Evolutionary conservation across 1,140 invertebrate genomes (phyloP).

Genomic region (Bradynema listronoti): DNA sequence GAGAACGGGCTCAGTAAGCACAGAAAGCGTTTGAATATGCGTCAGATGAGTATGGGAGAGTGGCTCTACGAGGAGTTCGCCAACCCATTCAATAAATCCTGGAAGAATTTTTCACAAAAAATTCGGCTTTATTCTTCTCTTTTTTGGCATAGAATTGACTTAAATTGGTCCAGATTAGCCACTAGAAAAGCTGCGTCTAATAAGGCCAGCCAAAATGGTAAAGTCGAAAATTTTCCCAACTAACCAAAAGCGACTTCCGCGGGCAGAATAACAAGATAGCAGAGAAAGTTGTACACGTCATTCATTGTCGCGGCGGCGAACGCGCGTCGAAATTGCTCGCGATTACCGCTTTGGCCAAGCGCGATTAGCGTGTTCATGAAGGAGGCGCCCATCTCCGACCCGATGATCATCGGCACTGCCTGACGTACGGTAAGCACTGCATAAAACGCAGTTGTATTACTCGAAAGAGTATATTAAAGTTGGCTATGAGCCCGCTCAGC

Average conservation of each 20-base stretch:
- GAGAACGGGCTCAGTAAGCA: constrained; percentile 46
- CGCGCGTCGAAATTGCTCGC: constrained; percentile 58
- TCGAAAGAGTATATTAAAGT: background rate
- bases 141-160: too few species aligned
- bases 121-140: too few species aligned
- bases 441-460: constrained; percentile 5
- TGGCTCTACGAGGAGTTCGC: constrained; percentile 39
- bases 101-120: too few species aligned
- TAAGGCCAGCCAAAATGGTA: too few species aligned
- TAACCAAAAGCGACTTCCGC: constrained; percentile 58
- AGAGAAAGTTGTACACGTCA: constrained; percentile 62
- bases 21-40: constrained; percentile 37
- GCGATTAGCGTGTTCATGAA: constrained; percentile 58
- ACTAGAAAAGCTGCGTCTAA: too few species aligned
- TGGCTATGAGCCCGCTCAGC: background rate
- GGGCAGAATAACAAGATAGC: constrained; percentile 59
- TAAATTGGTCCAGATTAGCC: too few species aligned
- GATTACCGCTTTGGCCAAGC: constrained; percentile 55
- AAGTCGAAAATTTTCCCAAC: constrained; percentile 10
- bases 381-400: constrained; percentile 59
- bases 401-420: constrained; percentile 60
- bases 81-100: constrained; percentile 42
- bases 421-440: constrained; percentile 57
- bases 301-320: constrained; percentile 60
- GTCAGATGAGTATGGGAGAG: constrained; percentile 24